Conservation (phyloP, 2,888 invertebrate species). For the Plebejus anna region DNA sequence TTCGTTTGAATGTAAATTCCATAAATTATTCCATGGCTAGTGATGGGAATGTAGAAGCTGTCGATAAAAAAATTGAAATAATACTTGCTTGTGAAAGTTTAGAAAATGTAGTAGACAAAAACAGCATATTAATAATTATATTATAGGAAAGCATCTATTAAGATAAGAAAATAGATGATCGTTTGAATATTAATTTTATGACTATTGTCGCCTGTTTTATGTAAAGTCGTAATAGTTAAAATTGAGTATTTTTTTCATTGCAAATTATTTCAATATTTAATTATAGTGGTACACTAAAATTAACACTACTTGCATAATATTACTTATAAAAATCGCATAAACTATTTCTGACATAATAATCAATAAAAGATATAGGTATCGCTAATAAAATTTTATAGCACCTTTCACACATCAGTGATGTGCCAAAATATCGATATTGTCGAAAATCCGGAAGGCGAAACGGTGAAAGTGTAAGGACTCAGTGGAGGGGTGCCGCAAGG, state of each 20-base stretch:
- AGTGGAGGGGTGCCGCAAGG: conserved; percentile 58
- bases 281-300: too few species aligned
- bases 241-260: not conserved
- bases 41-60: not conserved
- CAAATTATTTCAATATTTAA: not conserved
- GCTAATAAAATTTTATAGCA: not conserved
- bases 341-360: too few species aligned
- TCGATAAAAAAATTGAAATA: not conserved
- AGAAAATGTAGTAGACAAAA: too few species aligned
- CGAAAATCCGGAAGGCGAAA: conserved; percentile 47
- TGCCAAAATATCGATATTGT: conserved; percentile 12
- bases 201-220: not conserved
- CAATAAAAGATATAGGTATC: not conserved
- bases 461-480: conserved; percentile 66
- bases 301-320: too few species aligned
- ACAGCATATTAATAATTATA: too few species aligned
- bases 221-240: not conserved
- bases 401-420: conserved; percentile 11
- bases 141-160: too few species aligned
- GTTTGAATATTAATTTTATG: not conserved
- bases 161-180: not conserved
- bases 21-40: conserved; percentile 6
- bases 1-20: conserved; percentile 13
- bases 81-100: too few species aligned
- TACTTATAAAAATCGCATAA: too few species aligned